A percentile compares a stretch with the other conserved stretches of the same genome.
phyloP scores from a whole-genome alignment of 2,797 vertebrate genomes.

The Melanotaenia boesemani region DNA sequence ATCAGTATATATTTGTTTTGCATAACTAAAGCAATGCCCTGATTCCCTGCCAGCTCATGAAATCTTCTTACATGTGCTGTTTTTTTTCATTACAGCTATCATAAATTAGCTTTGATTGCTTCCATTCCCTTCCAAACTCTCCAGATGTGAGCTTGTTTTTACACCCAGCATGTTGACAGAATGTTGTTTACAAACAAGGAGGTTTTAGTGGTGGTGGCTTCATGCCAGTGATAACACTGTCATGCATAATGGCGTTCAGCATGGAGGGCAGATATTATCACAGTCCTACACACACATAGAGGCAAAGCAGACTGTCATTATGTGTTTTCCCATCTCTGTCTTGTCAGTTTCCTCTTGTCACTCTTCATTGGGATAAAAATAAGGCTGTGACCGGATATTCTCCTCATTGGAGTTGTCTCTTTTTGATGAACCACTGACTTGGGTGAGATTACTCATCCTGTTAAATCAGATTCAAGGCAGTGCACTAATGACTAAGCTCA shows the following conservation, averaged over 20 bases:
- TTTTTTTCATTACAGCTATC: conserved; percentile 41
- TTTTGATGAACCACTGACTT: conserved; percentile 79
- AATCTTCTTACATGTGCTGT: conserved; percentile 17
- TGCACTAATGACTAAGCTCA: conserved; percentile 80
- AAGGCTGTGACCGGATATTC: conserved; percentile 78
- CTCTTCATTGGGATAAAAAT: conserved; percentile 82
- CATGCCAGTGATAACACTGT: conserved; percentile 59
- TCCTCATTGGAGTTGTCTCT: conserved; percentile 76
- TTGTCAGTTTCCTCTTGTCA: conserved; percentile 76
- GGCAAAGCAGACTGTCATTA: conserved; percentile 29
- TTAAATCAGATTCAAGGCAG: conserved; percentile 82
- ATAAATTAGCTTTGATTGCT: conserved; percentile 48
- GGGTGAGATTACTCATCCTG: conserved; percentile 82
- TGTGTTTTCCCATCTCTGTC: conserved; percentile 54
- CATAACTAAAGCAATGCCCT: conserved; percentile 17
- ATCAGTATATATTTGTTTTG: conserved; percentile 8
- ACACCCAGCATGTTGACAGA: conserved; percentile 35
- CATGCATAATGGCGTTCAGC: conserved; percentile 65
- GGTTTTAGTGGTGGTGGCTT: conserved; percentile 44
- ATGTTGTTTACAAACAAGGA: conserved; percentile 61
- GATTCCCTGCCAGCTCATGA: conserved; percentile 20
- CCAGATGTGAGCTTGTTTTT: conserved; percentile 31
- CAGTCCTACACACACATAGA: conserved; percentile 20
- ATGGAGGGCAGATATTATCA: conserved; percentile 67
- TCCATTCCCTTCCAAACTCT: conserved; percentile 36